These are phyloP conservation scores for Calameuta filiformis DNA, from an alignment of 2,888 invertebrate species.

Conservation along the genomic window DNA sequence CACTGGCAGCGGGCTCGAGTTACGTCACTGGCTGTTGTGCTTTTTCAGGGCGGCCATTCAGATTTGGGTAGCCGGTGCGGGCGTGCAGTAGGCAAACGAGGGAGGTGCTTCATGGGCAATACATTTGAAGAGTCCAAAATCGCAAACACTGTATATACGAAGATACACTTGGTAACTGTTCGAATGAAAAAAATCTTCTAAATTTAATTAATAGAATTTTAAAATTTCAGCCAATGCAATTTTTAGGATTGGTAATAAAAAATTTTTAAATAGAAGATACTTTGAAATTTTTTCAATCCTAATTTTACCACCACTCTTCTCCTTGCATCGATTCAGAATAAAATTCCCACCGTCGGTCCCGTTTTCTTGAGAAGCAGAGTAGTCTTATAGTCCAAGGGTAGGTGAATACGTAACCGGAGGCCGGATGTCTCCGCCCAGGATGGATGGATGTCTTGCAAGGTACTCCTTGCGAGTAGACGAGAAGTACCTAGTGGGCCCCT, in stretches of 20 bases:
- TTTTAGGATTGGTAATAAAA: neutral
- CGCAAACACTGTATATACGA: neutral
- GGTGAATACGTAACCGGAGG: conserved; percentile 63
- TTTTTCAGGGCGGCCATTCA: conserved; percentile 50
- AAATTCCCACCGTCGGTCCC: conserved; percentile 37
- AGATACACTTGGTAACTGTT: neutral
- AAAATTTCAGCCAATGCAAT: neutral
- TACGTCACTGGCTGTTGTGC: conserved; percentile 60
- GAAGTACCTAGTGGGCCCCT: neutral
- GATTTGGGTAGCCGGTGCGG: conserved; percentile 10
- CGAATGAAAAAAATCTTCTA: neutral
- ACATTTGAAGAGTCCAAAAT: conserved; percentile 13
- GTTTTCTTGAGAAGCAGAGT: conserved; percentile 21
- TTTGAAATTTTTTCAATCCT: neutral
- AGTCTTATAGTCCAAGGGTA: conserved; percentile 23
- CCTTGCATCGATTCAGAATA: neutral
- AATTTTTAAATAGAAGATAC: neutral
- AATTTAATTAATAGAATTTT: neutral
- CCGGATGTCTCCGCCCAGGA: conserved; percentile 65
- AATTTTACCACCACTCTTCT: neutral
- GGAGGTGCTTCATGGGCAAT: conserved; percentile 6
- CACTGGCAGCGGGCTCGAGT: conserved; percentile 57
- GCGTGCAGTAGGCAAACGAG: conserved; percentile 18
- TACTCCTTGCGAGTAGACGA: conserved; percentile 16
- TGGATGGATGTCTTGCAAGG: conserved; percentile 14